Evolutionary conservation across 2,888 invertebrate species (phyloP).

Genomic region (Protodeltote pygarga): DNA sequence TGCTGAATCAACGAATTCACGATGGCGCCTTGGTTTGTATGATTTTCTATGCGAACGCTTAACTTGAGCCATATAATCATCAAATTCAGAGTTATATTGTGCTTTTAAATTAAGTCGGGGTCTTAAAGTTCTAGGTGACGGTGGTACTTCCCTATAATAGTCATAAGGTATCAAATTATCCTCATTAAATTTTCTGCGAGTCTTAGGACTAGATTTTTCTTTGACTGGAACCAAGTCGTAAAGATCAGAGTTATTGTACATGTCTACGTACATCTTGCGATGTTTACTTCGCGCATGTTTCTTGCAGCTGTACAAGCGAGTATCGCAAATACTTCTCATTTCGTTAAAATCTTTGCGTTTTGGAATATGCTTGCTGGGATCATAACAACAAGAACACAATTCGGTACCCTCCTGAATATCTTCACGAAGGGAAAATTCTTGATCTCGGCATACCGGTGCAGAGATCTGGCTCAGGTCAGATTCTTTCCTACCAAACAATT

Average conservation of each 20-base stretch:
- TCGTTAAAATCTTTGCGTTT: constrained; percentile 58
- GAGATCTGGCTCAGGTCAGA: constrained; percentile 76
- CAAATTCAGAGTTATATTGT: constrained; percentile 64
- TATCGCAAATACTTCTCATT: constrained; percentile 72
- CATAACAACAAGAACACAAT: constrained; percentile 69
- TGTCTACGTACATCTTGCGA: constrained; percentile 50
- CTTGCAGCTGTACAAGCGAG: constrained; percentile 68
- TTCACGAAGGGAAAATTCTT: constrained; percentile 60
- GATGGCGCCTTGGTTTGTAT: constrained; percentile 34
- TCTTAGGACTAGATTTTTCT: constrained; percentile 77
- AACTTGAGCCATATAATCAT: constrained; percentile 50
- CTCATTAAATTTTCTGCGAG: constrained; percentile 67
- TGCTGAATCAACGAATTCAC: constrained; percentile 33
- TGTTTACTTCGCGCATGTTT: constrained; percentile 54
- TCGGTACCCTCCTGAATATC: constrained; percentile 60
- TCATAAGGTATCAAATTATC: constrained; percentile 56
- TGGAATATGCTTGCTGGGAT: constrained; percentile 40
- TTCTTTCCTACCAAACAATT: constrained; percentile 66
- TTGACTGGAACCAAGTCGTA: constrained; percentile 80
- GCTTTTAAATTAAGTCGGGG: constrained; percentile 74
- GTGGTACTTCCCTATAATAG: constrained; percentile 73
- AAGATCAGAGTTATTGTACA: constrained; percentile 68
- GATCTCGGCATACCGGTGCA: constrained; percentile 76
- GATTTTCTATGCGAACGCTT: constrained; percentile 40
- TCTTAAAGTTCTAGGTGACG: constrained; percentile 73